These are phyloP conservation scores for Ectropis grisescens DNA, from an alignment of 1,140 invertebrate species.

Conservation along the genomic window DNA sequence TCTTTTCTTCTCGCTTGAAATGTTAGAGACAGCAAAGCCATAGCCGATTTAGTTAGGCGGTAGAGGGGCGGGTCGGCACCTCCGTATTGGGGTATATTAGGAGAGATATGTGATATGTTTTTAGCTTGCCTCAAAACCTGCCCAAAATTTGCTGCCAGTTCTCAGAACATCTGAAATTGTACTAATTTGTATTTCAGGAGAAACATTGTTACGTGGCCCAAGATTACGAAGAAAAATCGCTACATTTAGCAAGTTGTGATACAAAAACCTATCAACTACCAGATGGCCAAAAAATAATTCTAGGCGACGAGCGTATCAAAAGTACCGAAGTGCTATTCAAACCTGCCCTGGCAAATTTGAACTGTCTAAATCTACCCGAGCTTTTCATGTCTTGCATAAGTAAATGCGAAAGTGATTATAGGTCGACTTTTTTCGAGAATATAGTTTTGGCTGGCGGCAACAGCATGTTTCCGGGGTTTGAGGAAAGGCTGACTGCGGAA, in stretches of 20 bases:
- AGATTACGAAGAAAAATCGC: conserved; percentile 24
- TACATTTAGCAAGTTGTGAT: conserved; percentile 49
- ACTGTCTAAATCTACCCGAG: conserved; percentile 83
- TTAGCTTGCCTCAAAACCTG: too few relatives aligned
- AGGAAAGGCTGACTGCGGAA: conserved; percentile 84
- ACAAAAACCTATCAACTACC: conserved; percentile 80
- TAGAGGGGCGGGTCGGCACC: too few relatives aligned
- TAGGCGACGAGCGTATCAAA: conserved; percentile 88
- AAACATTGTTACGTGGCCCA: conserved; percentile 31
- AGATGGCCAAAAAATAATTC: conserved; percentile 86
- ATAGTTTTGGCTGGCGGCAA: conserved; percentile 85
- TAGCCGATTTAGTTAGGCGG: too few relatives aligned
- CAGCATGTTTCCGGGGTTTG: conserved; percentile 84
- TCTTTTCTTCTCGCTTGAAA: too few relatives aligned
- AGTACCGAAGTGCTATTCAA: conserved; percentile 91
- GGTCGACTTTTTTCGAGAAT: conserved; percentile 85
- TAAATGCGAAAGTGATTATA: conserved; percentile 86
- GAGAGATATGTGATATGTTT: too few relatives aligned
- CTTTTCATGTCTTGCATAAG: conserved; percentile 88
- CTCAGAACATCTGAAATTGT: too few relatives aligned
- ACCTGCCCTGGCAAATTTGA: conserved; percentile 81
- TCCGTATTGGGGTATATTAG: too few relatives aligned
- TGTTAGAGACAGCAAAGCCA: too few relatives aligned
- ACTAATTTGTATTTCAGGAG: too few relatives aligned
- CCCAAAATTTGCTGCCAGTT: too few relatives aligned